phyloP scores from a whole-genome alignment of 2,888 invertebrate species.

The Endomychus coccineus region DNA sequence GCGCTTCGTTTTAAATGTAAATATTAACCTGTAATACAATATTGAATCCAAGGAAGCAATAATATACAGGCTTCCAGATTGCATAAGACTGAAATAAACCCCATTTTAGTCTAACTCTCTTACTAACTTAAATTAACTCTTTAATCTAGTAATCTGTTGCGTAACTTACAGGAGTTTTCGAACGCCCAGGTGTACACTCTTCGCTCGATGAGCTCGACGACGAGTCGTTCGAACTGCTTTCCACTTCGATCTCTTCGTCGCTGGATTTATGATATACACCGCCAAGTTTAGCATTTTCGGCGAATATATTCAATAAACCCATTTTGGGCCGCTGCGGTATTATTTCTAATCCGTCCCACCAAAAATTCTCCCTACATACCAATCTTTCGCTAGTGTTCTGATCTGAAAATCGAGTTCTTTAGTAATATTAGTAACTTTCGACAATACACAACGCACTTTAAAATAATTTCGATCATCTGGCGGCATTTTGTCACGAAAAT shows the following conservation, averaged over 20 bases:
- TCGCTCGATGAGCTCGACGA: slow-evolving; percentile 30
- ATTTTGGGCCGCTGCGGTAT: slow-evolving; percentile 55
- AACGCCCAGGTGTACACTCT: slow-evolving; percentile 29
- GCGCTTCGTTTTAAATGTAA: too few relatives aligned
- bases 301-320: slow-evolving; percentile 50
- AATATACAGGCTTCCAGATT: neutral
- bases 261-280: too few relatives aligned
- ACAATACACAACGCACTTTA: neutral
- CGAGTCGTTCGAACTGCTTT: slow-evolving; percentile 18
- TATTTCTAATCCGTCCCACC: slow-evolving; percentile 67
- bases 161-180: neutral
- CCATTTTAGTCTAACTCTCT: too few relatives aligned
- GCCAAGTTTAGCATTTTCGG: slow-evolving; percentile 11
- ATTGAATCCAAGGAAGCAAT: neutral
- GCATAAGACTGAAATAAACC: too few relatives aligned
- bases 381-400: slow-evolving; percentile 31
- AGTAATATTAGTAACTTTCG: neutral
- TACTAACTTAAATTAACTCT: neutral
- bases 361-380: slow-evolving; percentile 59
- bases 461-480: neutral
- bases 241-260: slow-evolving; percentile 25
- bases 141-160: neutral
- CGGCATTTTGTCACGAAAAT: neutral
- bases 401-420: slow-evolving; percentile 2
- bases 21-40: slow-evolving; percentile 5